Evolutionary conservation across 2,797 vertebrate species (phyloP), one percentile per base, ranked within the genome.

Genomic region (Odontamblyopus rebecca): DNA sequence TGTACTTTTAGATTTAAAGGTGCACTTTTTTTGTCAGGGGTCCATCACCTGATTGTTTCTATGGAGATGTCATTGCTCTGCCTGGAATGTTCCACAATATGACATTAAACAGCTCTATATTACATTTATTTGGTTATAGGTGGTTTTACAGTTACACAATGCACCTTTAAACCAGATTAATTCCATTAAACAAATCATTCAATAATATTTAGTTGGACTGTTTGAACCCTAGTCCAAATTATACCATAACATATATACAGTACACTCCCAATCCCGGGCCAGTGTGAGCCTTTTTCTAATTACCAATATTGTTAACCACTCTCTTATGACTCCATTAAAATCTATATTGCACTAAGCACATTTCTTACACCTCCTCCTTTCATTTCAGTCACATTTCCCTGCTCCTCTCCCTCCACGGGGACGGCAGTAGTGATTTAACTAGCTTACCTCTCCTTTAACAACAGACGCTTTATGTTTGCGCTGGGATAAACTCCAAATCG

Each of bases 401-500:
- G 54, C 54, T 26, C 19, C 19, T 6, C 5, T 8, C 53, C n/a
- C 53, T 54, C 51, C 51, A 53, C 6, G 1, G 51, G 6, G 19
- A 27, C 56, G 5, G 26, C 56, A 13, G 18, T 30, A 15, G 0
- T 6, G 19, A 60, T 29, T 71, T 62, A 68, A 48, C 30, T 6
- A 44, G 38, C 67, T 61, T 4, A 66, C 13, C 30, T 50, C 57
- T 63, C 51, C 56, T 61, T 65, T 76, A 38, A 29, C n/a, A 30
- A 15, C 23, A 69, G 70, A 72, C 26, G 12, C 44, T 71, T 71
- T 60, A 79, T 64, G 48, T 16, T 62, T 65, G 19, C 71, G 2
- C 71, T 35, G 73, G 77, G 77, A 79, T 50, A 50, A 69, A 27
- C n/a, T 16, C 38, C 71, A 56, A 64, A 32, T 38, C 32, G 71